Conservation (phyloP, 2,888 invertebrate species). For the Cryptocephalus moraei region DNA sequence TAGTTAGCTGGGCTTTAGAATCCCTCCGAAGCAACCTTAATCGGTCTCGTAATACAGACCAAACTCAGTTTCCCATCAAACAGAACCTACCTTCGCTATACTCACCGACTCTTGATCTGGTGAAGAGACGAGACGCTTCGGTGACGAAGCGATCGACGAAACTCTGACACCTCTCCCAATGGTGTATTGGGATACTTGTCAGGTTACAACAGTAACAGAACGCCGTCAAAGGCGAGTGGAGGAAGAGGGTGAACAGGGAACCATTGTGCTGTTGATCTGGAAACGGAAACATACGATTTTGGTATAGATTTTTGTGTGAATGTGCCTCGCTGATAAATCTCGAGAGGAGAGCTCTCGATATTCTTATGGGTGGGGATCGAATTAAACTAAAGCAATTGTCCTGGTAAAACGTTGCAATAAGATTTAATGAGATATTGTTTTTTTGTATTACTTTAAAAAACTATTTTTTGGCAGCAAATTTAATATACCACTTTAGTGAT, state of each 20-base stretch:
- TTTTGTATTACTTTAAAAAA: too few relatives aligned
- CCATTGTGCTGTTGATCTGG: slow-evolving; percentile 78
- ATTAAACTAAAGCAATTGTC: too few relatives aligned
- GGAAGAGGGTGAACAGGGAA: slow-evolving; percentile 88
- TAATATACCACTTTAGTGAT: too few relatives aligned
- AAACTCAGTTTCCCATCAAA: slow-evolving; percentile 5
- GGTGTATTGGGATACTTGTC: slow-evolving; percentile 69
- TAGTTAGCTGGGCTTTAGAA: too few relatives aligned
- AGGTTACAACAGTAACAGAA: slow-evolving; percentile 88
- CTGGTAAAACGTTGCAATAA: too few relatives aligned
- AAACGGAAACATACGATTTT: slow-evolving; percentile 10
- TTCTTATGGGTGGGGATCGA: too few relatives aligned
- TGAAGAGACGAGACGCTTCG: slow-evolving; percentile 76
- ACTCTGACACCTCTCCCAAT: slow-evolving; percentile 86
- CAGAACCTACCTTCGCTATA: slow-evolving; percentile 29
- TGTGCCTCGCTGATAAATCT: too few relatives aligned
- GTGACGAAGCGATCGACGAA: slow-evolving; percentile 82
- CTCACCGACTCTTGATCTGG: slow-evolving; percentile 72
- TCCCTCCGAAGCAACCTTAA: slow-evolving; percentile 3
- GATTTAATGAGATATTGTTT: too few relatives aligned
- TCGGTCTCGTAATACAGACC: neutral
- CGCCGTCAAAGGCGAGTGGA: slow-evolving; percentile 87
- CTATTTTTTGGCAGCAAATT: too few relatives aligned
- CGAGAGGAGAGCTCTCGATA: too few relatives aligned
- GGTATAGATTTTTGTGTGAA: too few relatives aligned